Conservation (phyloP, 2,113 vertebrate species). For the Passer domesticus region DNA sequence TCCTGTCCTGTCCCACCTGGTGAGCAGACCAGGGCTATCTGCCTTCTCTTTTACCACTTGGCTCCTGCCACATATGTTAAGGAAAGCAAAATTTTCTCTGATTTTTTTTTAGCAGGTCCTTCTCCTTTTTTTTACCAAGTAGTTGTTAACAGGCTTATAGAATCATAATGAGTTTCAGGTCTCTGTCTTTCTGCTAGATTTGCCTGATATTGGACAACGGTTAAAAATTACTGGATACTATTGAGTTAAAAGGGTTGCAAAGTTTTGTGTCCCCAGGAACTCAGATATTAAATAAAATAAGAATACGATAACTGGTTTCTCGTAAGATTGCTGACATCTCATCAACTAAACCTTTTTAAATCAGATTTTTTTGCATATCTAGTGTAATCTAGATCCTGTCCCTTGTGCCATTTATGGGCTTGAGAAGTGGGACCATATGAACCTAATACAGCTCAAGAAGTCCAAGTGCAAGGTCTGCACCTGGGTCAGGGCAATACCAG, state of each 20-base stretch:
- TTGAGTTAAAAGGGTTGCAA: not conserved
- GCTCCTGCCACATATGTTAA: not conserved
- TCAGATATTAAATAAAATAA: not conserved
- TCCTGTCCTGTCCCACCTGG: not conserved
- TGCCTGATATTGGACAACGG: not conserved
- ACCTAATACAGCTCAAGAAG: not conserved
- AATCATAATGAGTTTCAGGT: not conserved
- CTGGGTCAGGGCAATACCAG: too few species aligned
- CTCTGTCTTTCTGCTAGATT: not conserved
- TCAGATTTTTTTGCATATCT: not conserved
- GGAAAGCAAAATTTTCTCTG: not conserved
- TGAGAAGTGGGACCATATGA: not conserved
- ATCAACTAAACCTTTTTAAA: not conserved
- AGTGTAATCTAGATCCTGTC: not conserved
- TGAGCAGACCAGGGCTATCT: not conserved
- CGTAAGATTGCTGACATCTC: not conserved
- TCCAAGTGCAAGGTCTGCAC: not conserved
- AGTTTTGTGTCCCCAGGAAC: not conserved
- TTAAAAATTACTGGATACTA: not conserved
- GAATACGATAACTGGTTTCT: not conserved
- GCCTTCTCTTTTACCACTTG: not conserved
- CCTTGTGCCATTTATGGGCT: not conserved
- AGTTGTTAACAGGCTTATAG: not conserved
- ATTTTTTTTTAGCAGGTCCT: not conserved
- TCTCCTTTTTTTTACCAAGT: not conserved